Conservation (phyloP, 2,888 invertebrate genomes). For the Cinara cedri region DNA sequence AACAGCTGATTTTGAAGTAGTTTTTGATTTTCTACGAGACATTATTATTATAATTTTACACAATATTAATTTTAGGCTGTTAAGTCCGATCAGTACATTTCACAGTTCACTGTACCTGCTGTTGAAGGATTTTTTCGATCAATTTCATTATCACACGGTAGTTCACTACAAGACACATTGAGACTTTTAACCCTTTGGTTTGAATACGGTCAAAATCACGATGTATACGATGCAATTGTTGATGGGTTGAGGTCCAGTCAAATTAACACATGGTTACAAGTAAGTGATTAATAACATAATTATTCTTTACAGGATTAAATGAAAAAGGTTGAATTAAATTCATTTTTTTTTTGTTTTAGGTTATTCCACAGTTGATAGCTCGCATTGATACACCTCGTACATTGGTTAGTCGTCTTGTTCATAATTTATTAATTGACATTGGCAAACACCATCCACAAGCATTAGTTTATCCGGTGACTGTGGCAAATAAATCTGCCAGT, state of each 20-base stretch:
- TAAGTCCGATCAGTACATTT: slow-evolving; percentile 66
- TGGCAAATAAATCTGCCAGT: slow-evolving; percentile 93
- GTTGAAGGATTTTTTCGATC: slow-evolving; percentile 96
- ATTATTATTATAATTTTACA: slow-evolving; percentile 54
- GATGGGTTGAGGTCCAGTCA: slow-evolving; percentile 93
- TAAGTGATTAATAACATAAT: slow-evolving; percentile 59
- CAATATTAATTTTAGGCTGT: slow-evolving; percentile 57
- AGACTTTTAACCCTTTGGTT: slow-evolving; percentile 97
- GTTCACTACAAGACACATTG: slow-evolving; percentile 94
- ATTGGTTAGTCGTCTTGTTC: slow-evolving; percentile 87
- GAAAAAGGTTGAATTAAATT: too few species aligned
- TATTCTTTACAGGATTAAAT: too few species aligned
- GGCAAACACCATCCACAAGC: slow-evolving; percentile 98
- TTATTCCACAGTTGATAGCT: slow-evolving; percentile 98
- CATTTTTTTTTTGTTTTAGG: too few species aligned
- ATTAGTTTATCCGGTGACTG: slow-evolving; percentile 94
- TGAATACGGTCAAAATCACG: slow-evolving; percentile 92
- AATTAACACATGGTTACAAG: slow-evolving; percentile 97
- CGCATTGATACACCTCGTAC: slow-evolving; percentile 92
- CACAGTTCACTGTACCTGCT: slow-evolving; percentile 88
- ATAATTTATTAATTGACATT: slow-evolving; percentile 92
- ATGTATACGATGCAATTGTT: slow-evolving; percentile 90
- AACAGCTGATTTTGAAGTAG: slow-evolving; percentile 22
- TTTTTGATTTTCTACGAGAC: neutral
- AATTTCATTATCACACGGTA: slow-evolving; percentile 88